A percentile compares a stretch with the other conserved stretches of the same genome.
Evolutionary conservation across 2,113 vertebrate species (phyloP).

Genomic region (Rhinichthys klamathensis): DNA sequence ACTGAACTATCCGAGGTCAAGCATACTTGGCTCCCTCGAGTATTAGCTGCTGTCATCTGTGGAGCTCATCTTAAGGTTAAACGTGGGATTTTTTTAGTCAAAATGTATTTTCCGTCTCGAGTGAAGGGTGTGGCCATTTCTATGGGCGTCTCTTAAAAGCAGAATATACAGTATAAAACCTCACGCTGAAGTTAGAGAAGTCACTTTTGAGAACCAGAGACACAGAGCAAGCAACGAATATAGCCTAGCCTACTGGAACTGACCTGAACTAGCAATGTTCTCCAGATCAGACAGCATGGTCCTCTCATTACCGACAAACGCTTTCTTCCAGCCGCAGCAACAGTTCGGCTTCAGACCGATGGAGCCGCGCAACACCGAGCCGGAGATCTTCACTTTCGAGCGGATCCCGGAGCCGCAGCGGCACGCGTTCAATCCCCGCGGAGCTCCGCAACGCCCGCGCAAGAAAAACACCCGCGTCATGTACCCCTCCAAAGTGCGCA

Average conservation of each 20-base stretch:
- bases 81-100: neutral
- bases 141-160: slow-evolving; percentile 50
- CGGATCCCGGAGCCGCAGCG: slow-evolving; percentile 42
- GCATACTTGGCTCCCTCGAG: neutral
- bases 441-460: slow-evolving; percentile 62
- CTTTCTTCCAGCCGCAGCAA: slow-evolving; percentile 26
- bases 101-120: slow-evolving; percentile 38
- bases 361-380: slow-evolving; percentile 70
- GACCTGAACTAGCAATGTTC: slow-evolving; percentile 56
- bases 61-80: neutral
- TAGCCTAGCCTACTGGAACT: neutral
- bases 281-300: slow-evolving; percentile 63
- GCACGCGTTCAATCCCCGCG: slow-evolving; percentile 47
- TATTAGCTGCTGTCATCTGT: neutral
- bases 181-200: rapidly evolving
- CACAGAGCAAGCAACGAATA: neutral
- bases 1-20: neutral
- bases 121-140: slow-evolving; percentile 38
- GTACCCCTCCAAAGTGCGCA: slow-evolving; percentile 78
- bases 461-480: slow-evolving; percentile 75
- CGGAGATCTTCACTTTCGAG: slow-evolving; percentile 80
- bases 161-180: slow-evolving; percentile 49
- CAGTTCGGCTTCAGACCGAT: slow-evolving; percentile 46
- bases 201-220: slow-evolving; percentile 16
- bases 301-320: slow-evolving; percentile 46